These are phyloP conservation scores for Pholis gunnellus DNA, from an alignment of 2,113 vertebrate genomes.

Conservation along the genomic window DNA sequence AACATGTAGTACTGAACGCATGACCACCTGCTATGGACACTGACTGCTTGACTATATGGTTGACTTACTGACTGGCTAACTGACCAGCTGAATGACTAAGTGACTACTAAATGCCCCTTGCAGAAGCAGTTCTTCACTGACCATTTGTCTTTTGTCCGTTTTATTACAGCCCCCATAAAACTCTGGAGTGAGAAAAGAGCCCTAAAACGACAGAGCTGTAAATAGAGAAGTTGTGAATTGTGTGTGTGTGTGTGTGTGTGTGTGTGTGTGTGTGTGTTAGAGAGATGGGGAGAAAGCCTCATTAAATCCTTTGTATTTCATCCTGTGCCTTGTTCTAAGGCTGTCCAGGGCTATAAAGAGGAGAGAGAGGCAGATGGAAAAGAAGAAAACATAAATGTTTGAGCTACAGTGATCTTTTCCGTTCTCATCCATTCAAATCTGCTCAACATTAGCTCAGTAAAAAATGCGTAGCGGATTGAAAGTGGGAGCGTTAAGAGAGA, in stretches of 20 bases:
- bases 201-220: slow-evolving; percentile 76
- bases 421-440: slow-evolving; percentile 68
- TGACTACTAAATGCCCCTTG: slow-evolving; percentile 45
- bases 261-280: slow-evolving; percentile 22
- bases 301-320: slow-evolving; percentile 82
- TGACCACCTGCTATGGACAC: slow-evolving; percentile 27
- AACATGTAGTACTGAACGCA: slow-evolving; percentile 4
- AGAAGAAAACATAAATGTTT: slow-evolving; percentile 58
- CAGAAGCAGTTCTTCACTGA: slow-evolving; percentile 70
- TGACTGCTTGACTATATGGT: slow-evolving; percentile 33
- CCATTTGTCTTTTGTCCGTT: slow-evolving; percentile 84
- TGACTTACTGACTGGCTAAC: slow-evolving; percentile 54
- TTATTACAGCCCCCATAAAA: slow-evolving; percentile 80
- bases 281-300: slow-evolving; percentile 60
- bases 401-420: slow-evolving; percentile 64
- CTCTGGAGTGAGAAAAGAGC: slow-evolving; percentile 67
- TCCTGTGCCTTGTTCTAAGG: slow-evolving; percentile 62
- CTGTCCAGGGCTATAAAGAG: slow-evolving; percentile 64
- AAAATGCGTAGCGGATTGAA: neutral
- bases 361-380: slow-evolving; percentile 56
- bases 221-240: slow-evolving; percentile 57
- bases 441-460: slow-evolving; percentile 42
- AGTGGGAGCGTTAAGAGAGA: slow-evolving; percentile 1
- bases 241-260: slow-evolving; percentile 13
- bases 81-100: slow-evolving; percentile 61